Base-by-base conservation (phyloP, 2,797 vertebrate genomes). In the Phoebastria nigripes region DNA sequence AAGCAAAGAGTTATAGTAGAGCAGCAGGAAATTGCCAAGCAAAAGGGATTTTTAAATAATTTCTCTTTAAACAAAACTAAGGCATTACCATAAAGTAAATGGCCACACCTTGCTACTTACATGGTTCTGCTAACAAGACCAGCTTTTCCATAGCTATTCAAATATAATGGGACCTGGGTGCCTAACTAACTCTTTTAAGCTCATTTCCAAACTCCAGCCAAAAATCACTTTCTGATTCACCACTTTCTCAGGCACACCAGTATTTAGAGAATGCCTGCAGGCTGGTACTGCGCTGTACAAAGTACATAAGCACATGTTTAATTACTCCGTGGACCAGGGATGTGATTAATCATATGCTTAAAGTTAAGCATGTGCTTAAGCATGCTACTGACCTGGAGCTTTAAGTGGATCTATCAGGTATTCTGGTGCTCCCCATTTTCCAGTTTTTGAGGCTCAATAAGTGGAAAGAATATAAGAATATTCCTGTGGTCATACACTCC, bases 171-270 rank as follows among this genome's bases (percentile, higher is more conserved):
- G 92, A 54, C 56, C 92, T 94, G 86, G 72, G 90, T 89, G 90
- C 71, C 86, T 90, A 89, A 80, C 59, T 47, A 37, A 61, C 79
- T 81, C 67, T 87, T 91, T 82, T 47, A 71, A 87, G 85, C 63
- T 94, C 29, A 67, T 87, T 95, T 94, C 88, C 84, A 20, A 91
- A 88, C 82, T 62, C 52, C 95, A 94, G 95, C 94, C 93, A 95
- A 93, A 96, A 97, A 83, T 67, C 74, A 80, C 87, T 82, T 93
- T 94, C 96, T 96, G 95, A 95, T 96, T 96, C 96, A 94, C 87
- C 81, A 69, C 82, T 93, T 97, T 96, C 95, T 94, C 94, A 96
- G 89, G 89, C 91, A 90, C 87, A 81, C 61, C 80, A 85, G 67
- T 59, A 81, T 86, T 92, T 76, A 87, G 73, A 87, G 86, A 93